Base-by-base conservation (phyloP, 2,888 invertebrate genomes). In the Sepiola atlantica region DNA sequence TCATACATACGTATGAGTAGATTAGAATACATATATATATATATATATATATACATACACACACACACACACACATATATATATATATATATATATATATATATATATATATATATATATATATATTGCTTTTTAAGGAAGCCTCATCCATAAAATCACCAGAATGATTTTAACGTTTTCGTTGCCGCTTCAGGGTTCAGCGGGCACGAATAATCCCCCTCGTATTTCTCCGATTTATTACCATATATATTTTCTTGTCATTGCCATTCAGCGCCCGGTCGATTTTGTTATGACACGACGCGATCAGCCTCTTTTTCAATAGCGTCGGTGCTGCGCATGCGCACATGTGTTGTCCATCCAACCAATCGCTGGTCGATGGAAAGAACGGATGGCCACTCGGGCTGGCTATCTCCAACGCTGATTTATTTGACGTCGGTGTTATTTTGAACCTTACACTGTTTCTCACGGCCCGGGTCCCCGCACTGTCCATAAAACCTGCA, bases 31-130 rank as follows among this genome's bases (percentile, higher is more conserved):
- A 91, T 32, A 35, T 16, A 91, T 16, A 91, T 32, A 91, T 24
- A 91, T 24, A 28, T 18, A 91, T 10, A 91, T 24, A 91, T 24
- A 35, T 20, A 91, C 45, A 35, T 24, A 91, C 24, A 12, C 45
- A 91, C 45, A 92, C 1, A 92, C n/a, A 92, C 45, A 35, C 45
- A 92, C 20, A 92, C 21, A 35, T 45, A 92, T 92, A 92, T 92
- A 92, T 92, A 54, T 92, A 54, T 92, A 54, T 92, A 54, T 92
- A 54, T 92, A 24, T 92, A 24, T 92, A 24, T 92, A 24, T 92
- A 24, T 45, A 54, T 92, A 24, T 55, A 54, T 92, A 54, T 92
- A n/a, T 45, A 54, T 55, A n/a, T 54, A n/a, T 92, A n/a, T 54
- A 20, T 28, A 8, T 54, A 28, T 92, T 21, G 92, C 92, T 24